Evolutionary conservation across 2,888 invertebrate species (phyloP).

Genomic region (Ptychoptera albimana): DNA sequence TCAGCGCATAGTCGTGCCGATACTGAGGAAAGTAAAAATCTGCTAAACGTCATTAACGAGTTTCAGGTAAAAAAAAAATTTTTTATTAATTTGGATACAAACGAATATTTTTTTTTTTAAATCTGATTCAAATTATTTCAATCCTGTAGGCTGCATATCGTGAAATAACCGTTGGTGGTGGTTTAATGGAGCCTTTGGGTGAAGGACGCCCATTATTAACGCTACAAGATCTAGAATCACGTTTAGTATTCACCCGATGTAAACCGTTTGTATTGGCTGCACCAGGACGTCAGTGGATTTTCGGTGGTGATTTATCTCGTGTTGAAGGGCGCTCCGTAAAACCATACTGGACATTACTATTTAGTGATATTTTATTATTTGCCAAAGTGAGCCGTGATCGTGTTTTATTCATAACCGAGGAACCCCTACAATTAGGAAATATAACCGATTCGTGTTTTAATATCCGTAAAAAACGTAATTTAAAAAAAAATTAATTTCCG

Average conservation of each 20-base stretch:
- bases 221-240: slow-evolving; percentile 69
- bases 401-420: slow-evolving; percentile 75
- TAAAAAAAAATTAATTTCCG: not conserved
- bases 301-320: slow-evolving; percentile 69
- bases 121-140: not conserved
- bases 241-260: slow-evolving; percentile 80
- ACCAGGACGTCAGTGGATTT: slow-evolving; percentile 77
- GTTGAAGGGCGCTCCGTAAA: slow-evolving; percentile 69
- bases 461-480: slow-evolving; percentile 63
- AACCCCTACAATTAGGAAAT: slow-evolving; percentile 60
- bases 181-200: slow-evolving; percentile 71
- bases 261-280: slow-evolving; percentile 75
- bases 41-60: slow-evolving; percentile 27
- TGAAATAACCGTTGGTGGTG: slow-evolving; percentile 69
- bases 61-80: slow-evolving; percentile 2
- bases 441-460: slow-evolving; percentile 75
- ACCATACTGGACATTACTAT: slow-evolving; percentile 72
- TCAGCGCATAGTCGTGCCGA: slow-evolving; percentile 29
- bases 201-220: slow-evolving; percentile 69
- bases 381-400: slow-evolving; percentile 75
- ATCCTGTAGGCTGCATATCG: slow-evolving; percentile 50
- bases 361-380: slow-evolving; percentile 71
- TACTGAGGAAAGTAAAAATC: slow-evolving; percentile 30
- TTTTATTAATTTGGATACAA: no score
- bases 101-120: not conserved